phyloP scores from a whole-genome alignment of 1,140 invertebrate species.

The Berghia stephanieae region DNA sequence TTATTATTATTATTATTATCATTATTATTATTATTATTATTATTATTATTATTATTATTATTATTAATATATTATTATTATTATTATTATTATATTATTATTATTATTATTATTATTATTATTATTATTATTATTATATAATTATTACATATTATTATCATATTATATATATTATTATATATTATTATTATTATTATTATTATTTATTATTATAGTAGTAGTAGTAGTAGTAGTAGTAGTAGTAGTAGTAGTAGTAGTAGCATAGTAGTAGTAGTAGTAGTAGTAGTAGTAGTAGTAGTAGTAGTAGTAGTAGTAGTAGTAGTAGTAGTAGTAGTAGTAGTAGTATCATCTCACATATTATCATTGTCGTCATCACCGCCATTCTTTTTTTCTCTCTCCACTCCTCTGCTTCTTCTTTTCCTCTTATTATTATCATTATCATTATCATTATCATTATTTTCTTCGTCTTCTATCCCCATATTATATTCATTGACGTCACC shows the following conservation, averaged over 20 bases:
- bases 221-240: constrained; percentile 7
- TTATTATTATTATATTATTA: neutral
- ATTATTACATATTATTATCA: too few species aligned
- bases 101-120: too few species aligned
- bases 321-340: constrained; percentile 8
- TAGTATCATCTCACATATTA: too few species aligned
- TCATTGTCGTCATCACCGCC: neutral
- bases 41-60: neutral
- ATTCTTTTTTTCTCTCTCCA: neutral
- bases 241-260: constrained; percentile 7
- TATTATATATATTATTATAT: too few species aligned
- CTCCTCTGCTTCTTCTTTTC: too few species aligned
- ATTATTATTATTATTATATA: too few species aligned
- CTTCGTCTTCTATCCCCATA: too few species aligned
- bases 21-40: neutral
- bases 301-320: constrained; percentile 7
- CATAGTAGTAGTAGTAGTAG: constrained; percentile 6
- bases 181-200: neutral
- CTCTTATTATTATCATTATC: too few species aligned
- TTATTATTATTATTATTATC: neutral
- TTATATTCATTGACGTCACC: too few species aligned
- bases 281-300: constrained; percentile 8
- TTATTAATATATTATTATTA: neutral
- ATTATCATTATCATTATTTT: too few species aligned
- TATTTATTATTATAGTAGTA: neutral